Evolutionary conservation across 1,140 invertebrate species (phyloP).

Genomic region (Bombus soroeensis): DNA sequence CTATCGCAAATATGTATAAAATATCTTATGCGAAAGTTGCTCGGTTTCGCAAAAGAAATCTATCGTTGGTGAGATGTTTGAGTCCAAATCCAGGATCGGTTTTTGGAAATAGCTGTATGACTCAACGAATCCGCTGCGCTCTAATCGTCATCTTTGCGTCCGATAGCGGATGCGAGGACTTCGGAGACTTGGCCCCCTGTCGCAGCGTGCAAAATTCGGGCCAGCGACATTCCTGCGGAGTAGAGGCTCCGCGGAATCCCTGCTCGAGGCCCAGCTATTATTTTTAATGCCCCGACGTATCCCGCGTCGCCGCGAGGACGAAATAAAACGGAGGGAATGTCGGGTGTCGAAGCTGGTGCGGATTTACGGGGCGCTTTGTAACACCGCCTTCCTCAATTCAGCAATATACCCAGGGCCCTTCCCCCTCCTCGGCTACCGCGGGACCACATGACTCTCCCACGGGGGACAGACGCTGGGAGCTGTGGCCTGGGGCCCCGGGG

Average conservation of each 20-base stretch:
- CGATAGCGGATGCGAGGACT: conserved; percentile 43
- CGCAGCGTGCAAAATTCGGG: conserved; percentile 43
- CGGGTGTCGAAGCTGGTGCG: conserved; percentile 81
- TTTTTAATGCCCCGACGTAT: conserved; percentile 79
- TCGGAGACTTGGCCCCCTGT: conserved; percentile 34
- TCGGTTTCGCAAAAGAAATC: too few species aligned
- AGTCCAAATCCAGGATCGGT: too few species aligned
- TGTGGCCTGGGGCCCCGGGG: neutral
- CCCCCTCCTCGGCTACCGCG: conserved; percentile 23
- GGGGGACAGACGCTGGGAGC: conserved; percentile 35
- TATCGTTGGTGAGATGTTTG: too few species aligned
- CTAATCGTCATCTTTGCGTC: conserved; percentile 47
- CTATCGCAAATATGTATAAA: too few species aligned
- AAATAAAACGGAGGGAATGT: conserved; percentile 71
- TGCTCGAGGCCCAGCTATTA: conserved; percentile 71
- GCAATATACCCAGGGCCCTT: conserved; percentile 76
- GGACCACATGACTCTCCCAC: conserved; percentile 54
- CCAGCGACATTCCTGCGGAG: conserved; percentile 37
- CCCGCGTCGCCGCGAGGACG: conserved; percentile 63
- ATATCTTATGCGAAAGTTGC: too few species aligned
- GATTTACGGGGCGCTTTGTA: conserved; percentile 83
- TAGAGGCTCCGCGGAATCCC: conserved; percentile 44
- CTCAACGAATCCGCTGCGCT: conserved; percentile 5
- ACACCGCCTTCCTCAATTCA: conserved; percentile 83
- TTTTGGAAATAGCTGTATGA: too few species aligned